Conservation (phyloP, 2,113 vertebrate genomes). For the Tragelaphus imberbis region DNA sequence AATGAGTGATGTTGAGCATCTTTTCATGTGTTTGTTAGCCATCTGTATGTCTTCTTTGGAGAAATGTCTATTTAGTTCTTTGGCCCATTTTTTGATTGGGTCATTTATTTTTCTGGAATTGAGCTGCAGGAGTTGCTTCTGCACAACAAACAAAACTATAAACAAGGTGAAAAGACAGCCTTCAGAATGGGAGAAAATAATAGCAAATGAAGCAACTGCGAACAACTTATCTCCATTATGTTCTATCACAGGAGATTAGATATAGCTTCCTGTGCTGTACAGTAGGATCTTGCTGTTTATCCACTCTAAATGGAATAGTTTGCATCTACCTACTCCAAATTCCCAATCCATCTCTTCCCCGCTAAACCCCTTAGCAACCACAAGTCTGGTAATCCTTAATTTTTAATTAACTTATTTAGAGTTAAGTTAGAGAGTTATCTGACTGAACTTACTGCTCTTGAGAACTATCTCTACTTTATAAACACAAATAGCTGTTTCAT, state of each 20-base stretch:
- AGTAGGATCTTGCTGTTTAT: neutral
- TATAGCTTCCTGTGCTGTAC: neutral
- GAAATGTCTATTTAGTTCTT: too few species aligned
- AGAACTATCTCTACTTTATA: neutral
- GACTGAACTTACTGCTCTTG: neutral
- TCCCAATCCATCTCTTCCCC: neutral
- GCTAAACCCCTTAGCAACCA: neutral
- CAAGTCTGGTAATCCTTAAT: neutral
- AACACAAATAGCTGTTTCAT: neutral
- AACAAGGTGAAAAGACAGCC: too few species aligned
- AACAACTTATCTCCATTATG: neutral
- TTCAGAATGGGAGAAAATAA: too few species aligned
- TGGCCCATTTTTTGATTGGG: too few species aligned
- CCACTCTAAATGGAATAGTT: neutral
- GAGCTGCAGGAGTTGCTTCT: too few species aligned
- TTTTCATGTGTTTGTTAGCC: too few species aligned
- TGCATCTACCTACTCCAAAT: neutral
- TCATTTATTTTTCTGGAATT: too few species aligned
- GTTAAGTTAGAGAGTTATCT: neutral
- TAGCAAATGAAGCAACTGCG: too few species aligned
- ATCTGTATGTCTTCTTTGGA: too few species aligned
- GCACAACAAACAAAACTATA: too few species aligned
- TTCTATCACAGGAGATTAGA: neutral
- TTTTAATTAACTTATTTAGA: neutral
- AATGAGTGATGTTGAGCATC: too few species aligned